A percentile compares a stretch with the other conserved stretches of the same genome.
Conservation (phyloP, 1,140 invertebrate species). For the Drosophila chauvacae region DNA sequence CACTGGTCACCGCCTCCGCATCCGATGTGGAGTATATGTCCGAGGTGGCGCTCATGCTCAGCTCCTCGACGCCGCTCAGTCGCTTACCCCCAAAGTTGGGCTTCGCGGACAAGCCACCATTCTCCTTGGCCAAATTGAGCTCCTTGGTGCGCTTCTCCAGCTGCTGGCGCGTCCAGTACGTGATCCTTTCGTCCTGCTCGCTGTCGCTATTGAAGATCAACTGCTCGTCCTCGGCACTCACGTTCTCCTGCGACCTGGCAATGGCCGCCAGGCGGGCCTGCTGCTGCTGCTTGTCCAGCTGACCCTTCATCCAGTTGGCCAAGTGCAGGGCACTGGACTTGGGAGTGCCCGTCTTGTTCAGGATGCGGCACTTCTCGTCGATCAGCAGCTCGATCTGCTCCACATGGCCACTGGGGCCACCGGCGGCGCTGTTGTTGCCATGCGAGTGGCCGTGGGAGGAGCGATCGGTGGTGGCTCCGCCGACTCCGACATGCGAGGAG, state of each 20-base stretch:
- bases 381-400: conserved; percentile 86
- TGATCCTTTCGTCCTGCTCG: conserved; percentile 86
- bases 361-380: conserved; percentile 87
- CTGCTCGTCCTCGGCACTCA: conserved; percentile 76
- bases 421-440: conserved; percentile 32
- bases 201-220: conserved; percentile 84
- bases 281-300: conserved; percentile 85
- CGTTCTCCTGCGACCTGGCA: conserved; percentile 66
- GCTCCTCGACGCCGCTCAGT: conserved; percentile 77
- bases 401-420: conserved; percentile 48
- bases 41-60: conserved; percentile 79
- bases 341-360: conserved; percentile 86
- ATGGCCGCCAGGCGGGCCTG: conserved; percentile 78
- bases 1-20: conserved; percentile 85
- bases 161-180: conserved; percentile 90
- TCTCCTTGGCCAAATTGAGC: conserved; percentile 85
- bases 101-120: conserved; percentile 80
- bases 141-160: conserved; percentile 88
- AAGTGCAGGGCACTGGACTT: conserved; percentile 87
- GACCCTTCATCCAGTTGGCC: conserved; percentile 89
- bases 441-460: conserved; percentile 21
- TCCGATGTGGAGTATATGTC: conserved; percentile 85
- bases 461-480: conserved; percentile 7
- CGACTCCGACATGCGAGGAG: conserved; percentile 12
- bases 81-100: conserved; percentile 80